Evolutionary conservation across 2,888 invertebrate species (phyloP).

Genomic region (Phaedon cochleariae): DNA sequence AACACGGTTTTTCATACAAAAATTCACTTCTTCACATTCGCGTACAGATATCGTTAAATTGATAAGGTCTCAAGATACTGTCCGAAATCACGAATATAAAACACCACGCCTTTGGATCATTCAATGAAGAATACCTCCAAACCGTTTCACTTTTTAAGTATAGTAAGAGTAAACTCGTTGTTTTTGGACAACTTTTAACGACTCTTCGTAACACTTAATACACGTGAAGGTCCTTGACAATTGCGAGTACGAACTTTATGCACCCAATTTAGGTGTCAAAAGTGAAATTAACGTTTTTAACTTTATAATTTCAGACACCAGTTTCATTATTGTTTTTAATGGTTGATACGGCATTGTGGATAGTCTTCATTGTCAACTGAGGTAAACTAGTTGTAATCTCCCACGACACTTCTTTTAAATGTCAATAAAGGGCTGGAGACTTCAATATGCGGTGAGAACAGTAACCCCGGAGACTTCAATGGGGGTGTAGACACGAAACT

Average conservation of each 20-base stretch:
- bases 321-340: constrained; percentile 24
- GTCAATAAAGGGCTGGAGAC: background rate
- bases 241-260: constrained; percentile 29
- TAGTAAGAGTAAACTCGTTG: constrained; percentile 30
- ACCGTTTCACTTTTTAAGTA: constrained; percentile 40
- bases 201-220: constrained; percentile 35
- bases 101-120: constrained; percentile 38
- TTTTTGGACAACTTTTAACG: constrained; percentile 37
- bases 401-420: background rate
- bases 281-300: constrained; percentile 29
- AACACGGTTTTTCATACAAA: constrained; percentile 21
- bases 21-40: constrained; percentile 16
- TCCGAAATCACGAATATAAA: constrained; percentile 30
- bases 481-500: constrained; percentile 15
- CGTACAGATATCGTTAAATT: constrained; percentile 28
- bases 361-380: background rate
- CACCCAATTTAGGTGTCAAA: constrained; percentile 33
- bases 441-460: background rate
- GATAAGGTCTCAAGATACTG: constrained; percentile 26
- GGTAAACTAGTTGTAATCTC: background rate
- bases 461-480: constrained; percentile 11
- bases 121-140: constrained; percentile 34
- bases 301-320: constrained; percentile 22
- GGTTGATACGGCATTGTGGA: constrained; percentile 18
- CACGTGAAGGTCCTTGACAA: constrained; percentile 28